Base-by-base conservation (phyloP, 2,797 vertebrate genomes). In the Forpus xanthops region DNA sequence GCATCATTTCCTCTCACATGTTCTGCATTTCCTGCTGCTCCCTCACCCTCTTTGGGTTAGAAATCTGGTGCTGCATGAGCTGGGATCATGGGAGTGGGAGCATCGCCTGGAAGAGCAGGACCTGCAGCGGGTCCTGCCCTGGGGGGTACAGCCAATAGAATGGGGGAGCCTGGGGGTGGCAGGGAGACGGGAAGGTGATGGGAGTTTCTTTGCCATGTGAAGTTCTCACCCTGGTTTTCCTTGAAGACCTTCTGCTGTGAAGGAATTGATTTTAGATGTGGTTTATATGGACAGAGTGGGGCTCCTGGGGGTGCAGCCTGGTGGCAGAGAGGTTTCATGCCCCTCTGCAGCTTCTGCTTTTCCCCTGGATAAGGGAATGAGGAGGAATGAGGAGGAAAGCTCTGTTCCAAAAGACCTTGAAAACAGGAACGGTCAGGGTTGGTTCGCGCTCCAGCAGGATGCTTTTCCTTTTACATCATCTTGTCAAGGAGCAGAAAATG, bases 21-120 rank as follows among this genome's bases (percentile, higher is more conserved):
- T 85, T 77, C 76, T 18, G 67, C 9, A 0, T 89, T 94, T 94
- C 93, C 90, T 91, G 85, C 82, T 93, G 75, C 62, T 85, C 81
- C 71, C 64, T 75, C 66, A 27, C 55, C 68, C 82, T 85, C 23
- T 45, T 20, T 0, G 2, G 14, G 8, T 3, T 85, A 50, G 53
- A 80, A 79, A 15, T 35, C 24, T 37, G 18, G 44, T 82, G 42
- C 53, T 7, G 0, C 8, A 5, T 9, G 37, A 74, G 28, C 70
- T 39, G 23, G 50, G 42, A 55, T 39, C 47, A 0, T 2, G 19
- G 61, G 30, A 82, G 12, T 3, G 31, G 35, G 72, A 70, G 7
- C 15, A 3, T 5, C 18, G 23, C 70, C 50, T 77, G 70, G 66
- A 53, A 67, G 41, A 71, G 56, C 4, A 17, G 85, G 41, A 50